Base-by-base conservation (phyloP, 2,113 vertebrate species). In the Callionymus lyra region DNA sequence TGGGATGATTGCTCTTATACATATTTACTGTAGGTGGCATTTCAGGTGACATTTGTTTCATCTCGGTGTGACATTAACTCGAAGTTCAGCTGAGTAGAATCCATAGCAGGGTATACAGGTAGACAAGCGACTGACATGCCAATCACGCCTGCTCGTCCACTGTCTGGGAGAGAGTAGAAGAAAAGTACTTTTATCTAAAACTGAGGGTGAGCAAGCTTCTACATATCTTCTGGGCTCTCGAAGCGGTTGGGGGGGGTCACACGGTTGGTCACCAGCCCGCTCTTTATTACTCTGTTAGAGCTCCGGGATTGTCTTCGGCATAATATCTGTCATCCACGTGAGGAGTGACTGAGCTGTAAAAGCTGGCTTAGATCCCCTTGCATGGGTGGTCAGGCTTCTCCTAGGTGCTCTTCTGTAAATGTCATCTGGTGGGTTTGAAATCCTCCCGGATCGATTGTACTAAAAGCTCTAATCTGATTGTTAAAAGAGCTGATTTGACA, bases 401-500 rank as follows among this genome's bases (percentile, higher is more conserved):
- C 71, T 55, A 14, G 57, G 59, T n/a, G 51, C 44, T 59, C 46
- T 65, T 73, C 54, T 58, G 47, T 63, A 58, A 72, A 64, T 70
- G 77, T 82, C 80, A 74, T 82, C 74, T 67, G 66, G 65, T 47
- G 78, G 64, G 66, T 72, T 77, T 75, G 59, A 81, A 79, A 76
- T 62, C 16, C 52, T 56, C 57, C 52, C 37, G 41, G 19, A 83
- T 85, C 79, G 78, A 87, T 86, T 51, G 61, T 44, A 63, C 78
- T 83, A 82, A 85, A 83, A 85, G 79, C 81, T 79, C 56, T 84
- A 85, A 85, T 86, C 78, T 83, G 81, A 85, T 84, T 85, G 76
- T 81, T 74, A 82, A 86, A 84, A 83, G 77, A 82, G 83, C 81
- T 84, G 83, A 87, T 87, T 83, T 81, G 79, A 86, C 83, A 86